Percentiles rank a stretch among this genome's conserved stretches.
Conservation (phyloP, 2,888 invertebrate genomes). For the Latrodectus elegans region DNA sequence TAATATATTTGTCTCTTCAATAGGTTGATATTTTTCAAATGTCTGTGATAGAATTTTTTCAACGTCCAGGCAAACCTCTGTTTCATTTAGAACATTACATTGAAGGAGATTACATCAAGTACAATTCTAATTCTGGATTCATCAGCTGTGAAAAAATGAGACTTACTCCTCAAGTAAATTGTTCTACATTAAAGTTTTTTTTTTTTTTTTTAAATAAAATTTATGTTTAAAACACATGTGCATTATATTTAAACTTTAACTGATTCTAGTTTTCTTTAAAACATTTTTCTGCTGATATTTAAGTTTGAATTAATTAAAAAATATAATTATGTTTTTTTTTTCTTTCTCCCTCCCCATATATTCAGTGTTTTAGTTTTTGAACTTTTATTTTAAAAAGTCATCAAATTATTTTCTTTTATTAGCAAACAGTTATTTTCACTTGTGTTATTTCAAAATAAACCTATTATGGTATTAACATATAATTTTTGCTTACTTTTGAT, state of each 20-base stretch:
- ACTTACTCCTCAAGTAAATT: slow-evolving; percentile 77
- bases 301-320: neutral
- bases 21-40: slow-evolving; percentile 79
- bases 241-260: no score
- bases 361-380: no score
- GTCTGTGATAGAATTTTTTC: slow-evolving; percentile 77
- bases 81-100: slow-evolving; percentile 79
- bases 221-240: no score
- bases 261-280: neutral
- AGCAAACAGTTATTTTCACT: no score
- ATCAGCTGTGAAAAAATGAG: slow-evolving; percentile 77
- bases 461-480: no score
- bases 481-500: no score
- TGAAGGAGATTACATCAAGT: slow-evolving; percentile 79
- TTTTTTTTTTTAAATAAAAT: neutral
- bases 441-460: no score
- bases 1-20: neutral
- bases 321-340: no score
- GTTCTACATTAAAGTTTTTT: neutral
- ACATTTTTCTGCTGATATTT: neutral
- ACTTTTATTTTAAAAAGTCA: no score
- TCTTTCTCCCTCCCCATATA: no score
- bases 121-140: slow-evolving; percentile 80
- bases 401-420: no score
- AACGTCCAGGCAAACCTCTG: slow-evolving; percentile 75